phyloP scores from a whole-genome alignment of 1,140 invertebrate genomes.

The Yoshiicerus persimilis region DNA sequence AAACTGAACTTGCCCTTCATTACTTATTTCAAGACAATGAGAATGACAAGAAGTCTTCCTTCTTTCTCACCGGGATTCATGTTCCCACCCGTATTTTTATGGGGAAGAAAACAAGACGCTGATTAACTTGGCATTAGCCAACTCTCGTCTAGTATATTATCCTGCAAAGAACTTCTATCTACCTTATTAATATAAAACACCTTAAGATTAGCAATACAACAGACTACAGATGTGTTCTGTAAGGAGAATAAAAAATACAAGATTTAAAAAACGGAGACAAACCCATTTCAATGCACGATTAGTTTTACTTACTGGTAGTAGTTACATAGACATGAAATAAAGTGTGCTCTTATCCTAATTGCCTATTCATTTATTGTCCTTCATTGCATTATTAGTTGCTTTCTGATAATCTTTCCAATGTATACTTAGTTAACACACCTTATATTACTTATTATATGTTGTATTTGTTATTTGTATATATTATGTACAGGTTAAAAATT shows the following conservation, averaged over 20 bases:
- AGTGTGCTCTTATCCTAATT: background rate
- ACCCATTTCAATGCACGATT: background rate
- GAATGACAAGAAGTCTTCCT: background rate
- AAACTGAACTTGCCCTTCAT: background rate
- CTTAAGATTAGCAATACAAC: background rate
- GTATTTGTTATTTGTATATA: too few species aligned
- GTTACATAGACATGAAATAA: background rate
- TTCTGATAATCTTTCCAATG: background rate
- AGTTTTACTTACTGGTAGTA: background rate
- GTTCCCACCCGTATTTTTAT: conserved; percentile 16
- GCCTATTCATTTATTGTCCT: background rate
- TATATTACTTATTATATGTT: too few species aligned
- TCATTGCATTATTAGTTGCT: background rate
- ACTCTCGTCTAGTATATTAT: background rate
- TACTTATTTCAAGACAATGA: background rate
- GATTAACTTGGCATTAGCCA: background rate
- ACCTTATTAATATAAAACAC: background rate
- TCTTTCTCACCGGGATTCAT: background rate
- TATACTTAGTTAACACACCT: too few species aligned
- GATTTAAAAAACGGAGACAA: background rate
- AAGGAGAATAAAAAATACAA: background rate
- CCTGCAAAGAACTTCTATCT: too few species aligned
- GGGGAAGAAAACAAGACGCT: background rate
- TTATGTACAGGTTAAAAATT: too few species aligned
- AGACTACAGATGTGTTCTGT: background rate